Evolutionary conservation across 2,888 invertebrate genomes (phyloP), one percentile per base, ranked within the genome.

Genomic region (Urechis unicinctus): DNA sequence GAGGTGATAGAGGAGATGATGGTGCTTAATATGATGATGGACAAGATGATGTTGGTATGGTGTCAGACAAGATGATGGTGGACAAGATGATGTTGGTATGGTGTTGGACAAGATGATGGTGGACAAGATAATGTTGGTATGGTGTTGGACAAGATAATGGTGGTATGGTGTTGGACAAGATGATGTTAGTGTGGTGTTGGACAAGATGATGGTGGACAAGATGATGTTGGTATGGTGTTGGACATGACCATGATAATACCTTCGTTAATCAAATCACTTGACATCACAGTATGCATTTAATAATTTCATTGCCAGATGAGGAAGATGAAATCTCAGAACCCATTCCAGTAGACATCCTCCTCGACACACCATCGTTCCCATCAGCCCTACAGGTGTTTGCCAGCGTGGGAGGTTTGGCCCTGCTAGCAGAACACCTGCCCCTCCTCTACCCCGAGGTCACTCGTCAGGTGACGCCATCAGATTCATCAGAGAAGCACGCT

Each of bases 391-490:
- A 91, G 70, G 87, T 89, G 66, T 94, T 95, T 80, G 91, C 91
- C 52, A 85, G 86, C 60, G 86, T 88, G 64, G 93, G 93, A 56
- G 94, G 94, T 1, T 82, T 95, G 56, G 91, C 91, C 17, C 82
- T 93, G 57, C 81, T 95, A 58, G 93, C 94, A 0, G 88, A 89
- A 70, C 88, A 91, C 66, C 81, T 95, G 68, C 93, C 93, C 1
- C 84, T 91, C 0, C 87, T 93, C 22, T 91, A 89, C 80, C 90
- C 91, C 3, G 89, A 91, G 62, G 80, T 83, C 17, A 79, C 82
- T n/a, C 82, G 85, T 65, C 82, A 57, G 45, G 55, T 50, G n/a
- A 48, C 58, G 17, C 55, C 59, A 22, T 43, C 53, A n/a, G 54
- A 50, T n/a, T 49, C 41, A 25, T n/a, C 41, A 42, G 17, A 17